Base-by-base conservation (phyloP, 2,888 invertebrate genomes). In the Strigamia transsilvanica region DNA sequence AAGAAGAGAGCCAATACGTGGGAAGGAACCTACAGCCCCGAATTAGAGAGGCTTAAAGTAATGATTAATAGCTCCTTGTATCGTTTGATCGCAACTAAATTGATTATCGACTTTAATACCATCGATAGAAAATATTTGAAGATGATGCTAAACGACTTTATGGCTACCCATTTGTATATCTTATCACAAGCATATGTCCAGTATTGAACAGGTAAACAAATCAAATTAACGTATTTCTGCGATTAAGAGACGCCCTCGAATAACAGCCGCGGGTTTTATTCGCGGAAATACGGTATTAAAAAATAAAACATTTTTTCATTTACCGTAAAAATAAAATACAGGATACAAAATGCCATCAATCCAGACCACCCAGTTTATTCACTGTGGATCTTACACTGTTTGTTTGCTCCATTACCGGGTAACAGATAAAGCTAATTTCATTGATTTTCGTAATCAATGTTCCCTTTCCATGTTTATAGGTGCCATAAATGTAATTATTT, bases 21-120 rank as follows among this genome's bases (percentile, higher is more conserved):
- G 82, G 80, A 82, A 81, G 82, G 82, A 34, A 82, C 80, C 5
- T 82, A 81, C 80, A 82, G 73, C 41, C 82, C 82, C 10, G 82
- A 82, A 66, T 15, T 82, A 66, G 82, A 82, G 61, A 81, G 82
- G 73, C 38, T 80, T 12, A 80, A 66, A 38, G 82, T 81, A 34
- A 32, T 32, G 12, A 12, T 38, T 38, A 38, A 38, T 9, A 1
- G 38, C 38, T 51, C 15, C 10, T 34, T 51, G 18, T 2, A 41
- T n/a, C 21, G 10, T 61, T 61, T 61, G 7, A 61, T 38, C 38
- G 38, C 9, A 32, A 10, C n/a, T 27, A 27, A 27, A 18, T 79
- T 79, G 21, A 42, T 10, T 32, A 18, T 79, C 27, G 38, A 34
- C 34, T 34, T 5, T 42, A 6, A 38, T n/a, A n/a, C n/a, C n/a